Base-by-base conservation (phyloP, 2,113 vertebrate species). In the Aphyosemion australe region DNA sequence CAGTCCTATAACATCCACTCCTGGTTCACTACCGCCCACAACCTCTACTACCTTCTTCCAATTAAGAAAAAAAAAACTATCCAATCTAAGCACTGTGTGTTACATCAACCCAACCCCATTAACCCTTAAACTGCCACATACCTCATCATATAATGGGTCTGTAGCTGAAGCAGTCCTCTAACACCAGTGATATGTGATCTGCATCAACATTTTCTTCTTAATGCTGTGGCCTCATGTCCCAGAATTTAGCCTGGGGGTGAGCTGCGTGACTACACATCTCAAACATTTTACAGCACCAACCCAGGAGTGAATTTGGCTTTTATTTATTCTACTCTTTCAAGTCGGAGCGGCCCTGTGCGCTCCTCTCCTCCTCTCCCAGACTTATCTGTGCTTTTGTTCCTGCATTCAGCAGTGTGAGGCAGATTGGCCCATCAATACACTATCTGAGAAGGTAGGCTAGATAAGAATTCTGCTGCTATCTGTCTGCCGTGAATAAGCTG, bases 341-440 rank as follows among this genome's bases (percentile, higher is more conserved):
- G 79, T 69, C 62, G 65, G 69, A 3, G 19, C 52, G 57, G 78
- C 80, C 58, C 60, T 72, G 53, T 71, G 71, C 60, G 54, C 69
- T 69, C 5, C 49, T 54, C 50, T 26, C 47, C 63, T 78, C 59
- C 46, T 76, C 73, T 79, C 56, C 49, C 50, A 1, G 51, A 85
- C 78, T 88, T 86, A 87, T 89, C 87, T 67, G 74, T 9, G 72
- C 65, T 61, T 88, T 89, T 89, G 86, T 88, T 88, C 87, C 85
- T 76, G 76, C 80, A 84, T 86, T 82, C 86, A 76, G 84, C 85
- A 77, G 84, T 84, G 72, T 82, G 68, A 78, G 79, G 72, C 75
- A 75, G 83, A 90, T 87, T 87, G 76, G 79, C 76, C 80, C 86
- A 88, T 90, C 89, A 90, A 87, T 87, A 87, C 86, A 89, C 72